Base-by-base conservation (phyloP, 1,140 invertebrate genomes). In the Drosophila tropicalis region DNA sequence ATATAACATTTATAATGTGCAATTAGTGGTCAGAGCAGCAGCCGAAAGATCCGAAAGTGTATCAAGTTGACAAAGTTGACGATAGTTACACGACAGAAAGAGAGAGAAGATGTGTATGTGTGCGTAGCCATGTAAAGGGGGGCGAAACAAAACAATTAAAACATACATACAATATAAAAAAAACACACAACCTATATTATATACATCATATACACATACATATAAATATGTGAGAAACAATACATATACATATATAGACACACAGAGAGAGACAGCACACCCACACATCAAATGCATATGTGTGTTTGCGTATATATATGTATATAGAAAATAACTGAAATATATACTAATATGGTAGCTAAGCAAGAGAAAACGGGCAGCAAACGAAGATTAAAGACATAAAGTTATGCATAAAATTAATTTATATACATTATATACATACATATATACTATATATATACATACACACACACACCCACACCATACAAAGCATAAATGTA, bases 371-470 rank as follows among this genome's bases (percentile, higher is more conserved):
- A 60, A 63, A 29, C 17, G 55, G 68, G 74, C 67, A 79, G 75
- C 74, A 62, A 77, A 71, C 75, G 74, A 77, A 77, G 62, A 77
- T 71, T 79, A 79, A 80, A 80, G 76, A 80, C 77, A 79, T 79
- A 79, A 79, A 71, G 70, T 79, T 79, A 79, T 79, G 70, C 76
- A 61, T 79, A 79, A 79, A 79, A 79, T 73, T 79, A 79, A 79
- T 79, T 80, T 79, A 79, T 79, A 79, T 79, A 79, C 67, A 79
- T 79, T 15, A 70, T 70, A 79, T 79, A 76, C 62, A 72, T 51
- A 72, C 32, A 74, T 65, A 80, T 40, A 64, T 29, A 66, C 57
- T n/a, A 79, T 79, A 76, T 63, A 72, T 51, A 72, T 41, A 74
- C 65, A 80, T 47, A 63, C 3, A 66, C 57, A 78, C 17, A 51